These are phyloP conservation scores for Colistium nudipinnis DNA, from an alignment of 2,113 vertebrate species.

Conservation along the genomic window DNA sequence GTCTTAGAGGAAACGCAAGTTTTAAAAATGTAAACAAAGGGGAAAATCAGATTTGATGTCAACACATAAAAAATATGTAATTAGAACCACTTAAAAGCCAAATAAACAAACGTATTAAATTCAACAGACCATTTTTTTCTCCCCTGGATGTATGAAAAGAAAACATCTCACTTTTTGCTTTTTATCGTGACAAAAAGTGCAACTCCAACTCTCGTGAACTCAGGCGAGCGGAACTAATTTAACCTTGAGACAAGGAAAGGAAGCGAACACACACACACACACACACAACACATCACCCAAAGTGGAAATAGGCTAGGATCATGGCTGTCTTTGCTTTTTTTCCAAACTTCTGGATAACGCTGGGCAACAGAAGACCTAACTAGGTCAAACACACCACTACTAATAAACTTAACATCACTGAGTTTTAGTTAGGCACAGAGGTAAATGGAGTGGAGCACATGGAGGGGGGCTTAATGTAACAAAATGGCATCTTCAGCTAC, in stretches of 20 bases:
- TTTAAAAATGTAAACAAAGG: slow-evolving; percentile 14
- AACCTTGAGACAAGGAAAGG: slow-evolving; percentile 59
- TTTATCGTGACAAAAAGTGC: slow-evolving; percentile 7
- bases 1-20: slow-evolving; percentile 1
- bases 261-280: slow-evolving; percentile 37
- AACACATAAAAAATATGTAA: slow-evolving; percentile 3
- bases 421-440: slow-evolving; percentile 12
- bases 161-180: not conserved
- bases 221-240: slow-evolving; percentile 53
- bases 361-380: slow-evolving; percentile 19
- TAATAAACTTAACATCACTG: slow-evolving; percentile 12
- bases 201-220: slow-evolving; percentile 39
- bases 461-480: slow-evolving; percentile 61
- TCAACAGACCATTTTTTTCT: slow-evolving; percentile 1
- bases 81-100: not conserved
- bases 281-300: slow-evolving; percentile 34
- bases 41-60: not conserved
- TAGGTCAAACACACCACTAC: not conserved
- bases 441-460: slow-evolving; percentile 46
- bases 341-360: slow-evolving; percentile 49
- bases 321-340: slow-evolving; percentile 42
- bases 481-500: slow-evolving; percentile 79
- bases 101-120: slow-evolving; percentile 10
- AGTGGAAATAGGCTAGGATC: slow-evolving; percentile 34
- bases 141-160: slow-evolving; percentile 2